Percentiles rank a stretch among this genome's conserved stretches.
Evolutionary conservation across 2,113 vertebrate genomes (phyloP).

Genomic region (Hippotragus niger): DNA sequence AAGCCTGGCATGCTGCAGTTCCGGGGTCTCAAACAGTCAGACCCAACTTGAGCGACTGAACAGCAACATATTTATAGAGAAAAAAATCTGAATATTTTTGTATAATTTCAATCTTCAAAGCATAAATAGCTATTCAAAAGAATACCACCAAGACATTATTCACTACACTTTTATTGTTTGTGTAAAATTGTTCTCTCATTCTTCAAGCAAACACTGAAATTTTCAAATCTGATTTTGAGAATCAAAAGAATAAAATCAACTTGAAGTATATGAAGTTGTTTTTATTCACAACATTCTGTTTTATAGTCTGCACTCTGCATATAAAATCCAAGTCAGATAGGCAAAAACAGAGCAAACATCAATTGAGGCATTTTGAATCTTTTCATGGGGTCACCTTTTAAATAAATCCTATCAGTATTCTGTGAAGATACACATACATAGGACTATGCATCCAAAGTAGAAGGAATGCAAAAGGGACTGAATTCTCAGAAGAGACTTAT

Average conservation of each 20-base stretch:
- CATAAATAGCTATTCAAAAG: neutral
- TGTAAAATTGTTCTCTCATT: neutral
- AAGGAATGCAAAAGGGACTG: neutral
- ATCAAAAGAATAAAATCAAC: neutral
- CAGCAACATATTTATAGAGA: neutral
- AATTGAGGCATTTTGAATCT: neutral
- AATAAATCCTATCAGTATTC: constrained; percentile 27
- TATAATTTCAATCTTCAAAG: neutral
- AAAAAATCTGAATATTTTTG: neutral
- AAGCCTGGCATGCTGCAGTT: neutral
- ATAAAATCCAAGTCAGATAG: neutral
- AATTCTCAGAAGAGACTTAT: constrained; percentile 14
- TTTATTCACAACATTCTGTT: neutral
- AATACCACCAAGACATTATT: neutral
- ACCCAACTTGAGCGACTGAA: neutral
- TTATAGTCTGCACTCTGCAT: neutral
- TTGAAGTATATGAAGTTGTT: neutral
- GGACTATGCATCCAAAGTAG: neutral
- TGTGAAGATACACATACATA: neutral
- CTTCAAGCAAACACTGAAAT: neutral
- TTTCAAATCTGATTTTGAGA: neutral
- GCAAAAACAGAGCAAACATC: neutral
- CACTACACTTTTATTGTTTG: neutral
- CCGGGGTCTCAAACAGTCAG: neutral
- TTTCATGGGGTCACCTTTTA: constrained; percentile 5